Percentiles rank a stretch among this genome's conserved stretches.
phyloP scores from a whole-genome alignment of 2,888 invertebrate species.

The Xanthia icteritia region DNA sequence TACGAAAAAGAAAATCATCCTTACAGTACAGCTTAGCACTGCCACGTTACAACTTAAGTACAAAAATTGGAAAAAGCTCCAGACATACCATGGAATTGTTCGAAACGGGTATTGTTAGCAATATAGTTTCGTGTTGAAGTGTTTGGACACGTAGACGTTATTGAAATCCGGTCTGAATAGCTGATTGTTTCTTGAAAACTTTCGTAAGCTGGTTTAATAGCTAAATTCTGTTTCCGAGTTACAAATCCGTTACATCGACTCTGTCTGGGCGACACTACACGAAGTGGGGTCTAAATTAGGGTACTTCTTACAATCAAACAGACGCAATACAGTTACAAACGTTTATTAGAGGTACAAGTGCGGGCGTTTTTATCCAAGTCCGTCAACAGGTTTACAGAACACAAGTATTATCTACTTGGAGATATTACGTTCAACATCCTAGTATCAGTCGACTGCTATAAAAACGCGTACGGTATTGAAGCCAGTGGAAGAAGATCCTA shows the following conservation, averaged over 20 bases:
- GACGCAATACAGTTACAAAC: slow-evolving; percentile 44
- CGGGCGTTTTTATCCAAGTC: slow-evolving; percentile 31
- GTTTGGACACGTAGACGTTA: slow-evolving; percentile 71
- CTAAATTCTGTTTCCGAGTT: not conserved
- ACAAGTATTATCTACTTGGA: slow-evolving; percentile 20
- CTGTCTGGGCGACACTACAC: not conserved
- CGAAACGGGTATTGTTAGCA: slow-evolving; percentile 74
- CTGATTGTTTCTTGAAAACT: not conserved
- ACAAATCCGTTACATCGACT: not conserved
- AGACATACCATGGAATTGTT: slow-evolving; percentile 78
- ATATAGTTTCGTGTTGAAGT: slow-evolving; percentile 63
- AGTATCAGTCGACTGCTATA: slow-evolving; percentile 27
- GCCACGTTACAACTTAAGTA: slow-evolving; percentile 83
- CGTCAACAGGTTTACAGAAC: slow-evolving; percentile 25
- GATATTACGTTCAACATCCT: slow-evolving; percentile 6
- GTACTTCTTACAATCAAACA: slow-evolving; percentile 41
- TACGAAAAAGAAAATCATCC: slow-evolving; percentile 80
- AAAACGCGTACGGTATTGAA: slow-evolving; percentile 20
- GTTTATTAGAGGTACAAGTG: slow-evolving; percentile 46
- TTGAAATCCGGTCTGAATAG: slow-evolving; percentile 10
- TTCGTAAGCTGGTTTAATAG: not conserved
- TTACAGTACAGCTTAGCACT: slow-evolving; percentile 76
- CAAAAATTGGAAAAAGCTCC: slow-evolving; percentile 83
- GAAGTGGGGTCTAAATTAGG: slow-evolving; percentile 9
- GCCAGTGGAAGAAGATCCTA: slow-evolving; percentile 20